Evolutionary conservation across 37 sponge, comb jelly and placozoan species (phyloP).

Genomic region (Diacarnus erythraeanus): DNA sequence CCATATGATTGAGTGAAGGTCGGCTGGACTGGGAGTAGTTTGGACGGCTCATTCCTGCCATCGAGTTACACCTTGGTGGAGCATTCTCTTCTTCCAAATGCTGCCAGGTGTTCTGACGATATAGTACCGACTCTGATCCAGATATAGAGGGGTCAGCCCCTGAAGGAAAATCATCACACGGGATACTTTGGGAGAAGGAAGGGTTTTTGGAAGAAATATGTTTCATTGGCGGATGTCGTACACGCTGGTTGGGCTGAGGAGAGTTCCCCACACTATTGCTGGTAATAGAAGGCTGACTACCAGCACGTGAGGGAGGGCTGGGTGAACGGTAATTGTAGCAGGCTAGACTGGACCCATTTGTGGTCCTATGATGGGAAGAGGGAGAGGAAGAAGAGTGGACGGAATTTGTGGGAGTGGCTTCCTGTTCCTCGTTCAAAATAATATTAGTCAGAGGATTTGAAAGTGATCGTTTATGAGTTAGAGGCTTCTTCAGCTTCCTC

Average conservation of each 20-base stretch:
- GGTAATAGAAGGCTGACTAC: constrained; percentile 33
- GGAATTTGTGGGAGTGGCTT: neutral
- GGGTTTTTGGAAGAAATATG: constrained; percentile 5
- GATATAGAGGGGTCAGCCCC: neutral
- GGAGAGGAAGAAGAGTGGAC: too few species aligned
- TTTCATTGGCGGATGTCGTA: constrained; percentile 31
- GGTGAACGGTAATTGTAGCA: constrained; percentile 22
- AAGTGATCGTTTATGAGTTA: constrained; percentile 43
- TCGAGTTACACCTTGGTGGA: constrained; percentile 12
- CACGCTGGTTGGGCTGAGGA: neutral
- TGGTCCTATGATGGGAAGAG: neutral
- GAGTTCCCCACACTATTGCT: constrained; percentile 1
- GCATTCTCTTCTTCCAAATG: neutral
- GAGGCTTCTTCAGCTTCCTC: neutral
- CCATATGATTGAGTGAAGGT: constrained; percentile 6
- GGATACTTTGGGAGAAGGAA: constrained; percentile 31
- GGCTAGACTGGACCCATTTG: neutral
- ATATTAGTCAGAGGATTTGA: constrained; percentile 56
- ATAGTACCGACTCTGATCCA: constrained; percentile 10
- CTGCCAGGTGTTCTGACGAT: constrained; percentile 28
- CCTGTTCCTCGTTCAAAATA: constrained; percentile 3
- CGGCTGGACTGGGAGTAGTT: neutral
- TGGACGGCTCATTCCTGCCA: constrained; percentile 8
- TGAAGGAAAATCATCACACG: constrained; percentile 4
- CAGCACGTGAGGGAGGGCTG: constrained; percentile 49